A percentile compares a stretch with the other conserved stretches of the same genome.
phyloP scores from a whole-genome alignment of 2,888 invertebrate genomes.

The Pharmacophagus antenor region DNA sequence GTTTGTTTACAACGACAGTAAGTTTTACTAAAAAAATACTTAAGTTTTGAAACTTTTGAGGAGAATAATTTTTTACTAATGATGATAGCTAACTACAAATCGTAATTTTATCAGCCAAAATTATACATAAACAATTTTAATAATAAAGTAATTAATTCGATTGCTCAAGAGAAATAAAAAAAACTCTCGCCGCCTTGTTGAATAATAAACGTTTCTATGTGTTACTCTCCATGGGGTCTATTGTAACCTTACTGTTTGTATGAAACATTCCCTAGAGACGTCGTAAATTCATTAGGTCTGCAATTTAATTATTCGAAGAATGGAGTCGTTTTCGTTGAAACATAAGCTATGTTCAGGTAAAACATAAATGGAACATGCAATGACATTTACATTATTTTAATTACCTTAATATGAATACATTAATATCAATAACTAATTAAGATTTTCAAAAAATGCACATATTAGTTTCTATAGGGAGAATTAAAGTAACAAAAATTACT shows the following conservation, averaged over 20 bases:
- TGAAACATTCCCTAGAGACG: slow-evolving; percentile 39
- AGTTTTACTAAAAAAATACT: no score
- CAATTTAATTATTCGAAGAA: slow-evolving; percentile 35
- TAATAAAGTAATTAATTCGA: no score
- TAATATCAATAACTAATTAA: no score
- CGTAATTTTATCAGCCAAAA: no score
- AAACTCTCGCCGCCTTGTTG: slow-evolving; percentile 9
- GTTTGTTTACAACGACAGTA: no score
- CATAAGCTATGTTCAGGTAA: slow-evolving; percentile 11
- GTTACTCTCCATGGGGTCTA: slow-evolving; percentile 36
- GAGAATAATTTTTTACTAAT: no score
- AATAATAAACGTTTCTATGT: slow-evolving; percentile 29
- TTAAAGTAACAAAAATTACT: no score
- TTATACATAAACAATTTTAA: no score
- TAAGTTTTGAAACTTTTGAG: no score
- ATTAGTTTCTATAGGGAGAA: no score
- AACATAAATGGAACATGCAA: neutral
- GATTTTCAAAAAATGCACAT: no score
- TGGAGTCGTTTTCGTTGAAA: slow-evolving; percentile 7
- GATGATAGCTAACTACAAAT: no score
- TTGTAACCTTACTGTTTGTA: slow-evolving; percentile 30
- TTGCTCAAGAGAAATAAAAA: neutral
- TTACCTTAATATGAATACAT: neutral
- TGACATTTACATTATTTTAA: slow-evolving; percentile 2
- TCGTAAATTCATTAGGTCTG: slow-evolving; percentile 52